Evolutionary conservation across 92 coral and sea anemone genomes (phyloP).

Genomic region (Meandrina meandrites): DNA sequence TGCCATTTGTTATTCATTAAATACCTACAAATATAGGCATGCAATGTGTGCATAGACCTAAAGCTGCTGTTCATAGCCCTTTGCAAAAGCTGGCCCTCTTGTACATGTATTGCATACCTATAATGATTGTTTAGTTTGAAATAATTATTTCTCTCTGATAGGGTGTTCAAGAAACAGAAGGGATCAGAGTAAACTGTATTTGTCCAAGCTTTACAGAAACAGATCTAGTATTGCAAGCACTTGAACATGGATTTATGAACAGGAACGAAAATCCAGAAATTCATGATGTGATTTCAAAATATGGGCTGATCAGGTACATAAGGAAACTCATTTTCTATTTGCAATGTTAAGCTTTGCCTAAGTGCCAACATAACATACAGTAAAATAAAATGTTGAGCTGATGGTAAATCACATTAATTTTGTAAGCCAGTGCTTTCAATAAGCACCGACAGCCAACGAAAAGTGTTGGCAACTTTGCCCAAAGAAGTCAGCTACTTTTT

Average conservation of each 20-base stretch:
- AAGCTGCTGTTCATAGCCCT: background rate
- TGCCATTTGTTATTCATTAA: no score
- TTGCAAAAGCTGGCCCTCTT: background rate
- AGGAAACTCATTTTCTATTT: no score
- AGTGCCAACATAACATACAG: no score
- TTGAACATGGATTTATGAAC: background rate
- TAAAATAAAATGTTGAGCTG: no score
- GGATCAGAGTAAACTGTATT: slow-evolving; percentile 82
- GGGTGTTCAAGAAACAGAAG: slow-evolving; percentile 61
- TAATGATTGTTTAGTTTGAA: background rate
- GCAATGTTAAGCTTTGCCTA: no score
- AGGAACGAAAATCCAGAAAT: background rate
- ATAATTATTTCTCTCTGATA: background rate
- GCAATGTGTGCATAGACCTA: no score
- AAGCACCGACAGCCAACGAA: no score
- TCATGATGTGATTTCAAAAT: background rate
- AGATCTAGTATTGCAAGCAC: slow-evolving; percentile 15
- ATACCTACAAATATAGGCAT: no score
- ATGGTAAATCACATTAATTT: no score
- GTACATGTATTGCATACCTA: background rate
- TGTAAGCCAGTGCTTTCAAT: no score
- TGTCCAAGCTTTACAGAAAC: slow-evolving; percentile 87
- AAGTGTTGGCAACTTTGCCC: no score
- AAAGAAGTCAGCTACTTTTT: no score
- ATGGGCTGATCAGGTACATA: slow-evolving; percentile 40